These are phyloP conservation scores for Peromyscus aztecus DNA, from an alignment of 2,797 vertebrate genomes.

Conservation along the genomic window DNA sequence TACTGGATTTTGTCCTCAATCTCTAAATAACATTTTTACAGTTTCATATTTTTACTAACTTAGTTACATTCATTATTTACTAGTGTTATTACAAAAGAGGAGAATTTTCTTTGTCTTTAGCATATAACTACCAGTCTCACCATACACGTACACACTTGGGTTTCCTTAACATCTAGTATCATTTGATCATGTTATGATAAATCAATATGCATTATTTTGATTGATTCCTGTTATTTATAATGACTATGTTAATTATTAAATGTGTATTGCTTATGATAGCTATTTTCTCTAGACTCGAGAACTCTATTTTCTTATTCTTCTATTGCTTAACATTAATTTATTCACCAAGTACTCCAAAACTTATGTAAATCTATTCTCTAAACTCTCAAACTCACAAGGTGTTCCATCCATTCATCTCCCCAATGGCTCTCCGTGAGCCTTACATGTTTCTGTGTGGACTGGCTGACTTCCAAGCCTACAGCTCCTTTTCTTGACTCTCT, in stretches of 20 bases:
- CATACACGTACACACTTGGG: no score
- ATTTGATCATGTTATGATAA: background rate
- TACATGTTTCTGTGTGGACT: background rate
- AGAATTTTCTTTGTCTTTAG: background rate
- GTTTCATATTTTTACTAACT: background rate
- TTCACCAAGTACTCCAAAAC: background rate
- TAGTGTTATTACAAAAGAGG: background rate
- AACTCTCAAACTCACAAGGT: background rate
- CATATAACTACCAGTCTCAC: background rate
- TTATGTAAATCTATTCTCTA: constrained; percentile 5
- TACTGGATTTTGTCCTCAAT: background rate
- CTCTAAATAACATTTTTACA: background rate
- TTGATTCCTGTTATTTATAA: background rate
- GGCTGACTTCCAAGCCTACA: background rate
- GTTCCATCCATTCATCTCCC: background rate
- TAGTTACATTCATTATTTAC: background rate
- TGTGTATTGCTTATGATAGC: background rate
- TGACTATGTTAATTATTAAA: background rate
- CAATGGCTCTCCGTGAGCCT: constrained; percentile 1
- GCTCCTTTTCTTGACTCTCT: background rate
- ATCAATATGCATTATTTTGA: background rate
- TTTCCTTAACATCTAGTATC: no score
- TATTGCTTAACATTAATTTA: background rate
- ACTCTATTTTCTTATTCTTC: background rate
- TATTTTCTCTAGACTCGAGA: background rate